These are phyloP conservation scores for Cacatua alba DNA, from an alignment of 2,113 vertebrate genomes.

Conservation along the genomic window DNA sequence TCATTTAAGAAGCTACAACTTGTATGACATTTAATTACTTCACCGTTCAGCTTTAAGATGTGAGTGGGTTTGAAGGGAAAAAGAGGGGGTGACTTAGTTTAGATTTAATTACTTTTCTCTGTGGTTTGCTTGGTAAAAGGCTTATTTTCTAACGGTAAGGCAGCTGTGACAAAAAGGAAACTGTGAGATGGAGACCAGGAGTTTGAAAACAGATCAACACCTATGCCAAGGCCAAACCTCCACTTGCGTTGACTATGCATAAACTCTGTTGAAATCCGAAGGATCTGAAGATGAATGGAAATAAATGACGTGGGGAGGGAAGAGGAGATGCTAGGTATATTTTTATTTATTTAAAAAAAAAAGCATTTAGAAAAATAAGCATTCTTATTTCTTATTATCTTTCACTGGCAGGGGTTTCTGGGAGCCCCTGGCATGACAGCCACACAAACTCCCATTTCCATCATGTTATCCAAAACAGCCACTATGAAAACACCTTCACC, in stretches of 20 bases:
- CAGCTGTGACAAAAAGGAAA: neutral
- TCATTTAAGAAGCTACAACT: slow-evolving; percentile 1
- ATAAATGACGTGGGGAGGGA: neutral
- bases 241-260: rapidly evolving
- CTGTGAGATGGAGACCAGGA: neutral
- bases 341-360: neutral
- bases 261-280: neutral
- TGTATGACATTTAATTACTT: neutral
- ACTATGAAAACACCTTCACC: neutral
- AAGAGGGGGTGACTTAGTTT: neutral
- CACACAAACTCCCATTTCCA: neutral
- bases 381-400: neutral
- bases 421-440: rapidly evolving
- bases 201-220: neutral
- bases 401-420: neutral
- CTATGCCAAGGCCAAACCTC: neutral
- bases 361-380: neutral
- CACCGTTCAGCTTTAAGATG: neutral
- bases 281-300: neutral
- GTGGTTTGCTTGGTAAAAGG: neutral
- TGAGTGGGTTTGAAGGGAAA: neutral
- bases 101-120: slow-evolving; percentile 2
- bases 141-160: neutral
- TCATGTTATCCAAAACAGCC: neutral
- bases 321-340: rapidly evolving